Percentiles rank a stretch among this genome's conserved stretches.
Conservation (phyloP, 2,113 vertebrate species). For the Tachysurus fulvidraco region DNA sequence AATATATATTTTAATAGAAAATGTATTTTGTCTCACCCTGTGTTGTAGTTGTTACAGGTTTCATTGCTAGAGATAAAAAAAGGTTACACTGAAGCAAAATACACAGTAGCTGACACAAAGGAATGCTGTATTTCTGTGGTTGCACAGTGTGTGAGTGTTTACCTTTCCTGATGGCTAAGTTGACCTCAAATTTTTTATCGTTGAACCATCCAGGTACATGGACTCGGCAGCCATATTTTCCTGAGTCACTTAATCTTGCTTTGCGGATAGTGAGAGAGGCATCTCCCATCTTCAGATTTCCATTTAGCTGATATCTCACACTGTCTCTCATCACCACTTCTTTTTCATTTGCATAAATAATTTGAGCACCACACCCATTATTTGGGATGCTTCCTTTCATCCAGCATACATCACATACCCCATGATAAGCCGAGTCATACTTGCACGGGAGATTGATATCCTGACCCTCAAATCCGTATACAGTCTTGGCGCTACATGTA, state of each 20-base stretch:
- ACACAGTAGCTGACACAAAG: background rate
- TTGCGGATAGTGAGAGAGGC: slow-evolving; percentile 49
- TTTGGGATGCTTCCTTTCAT: slow-evolving; percentile 38
- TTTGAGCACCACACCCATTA: slow-evolving; percentile 38
- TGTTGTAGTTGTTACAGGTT: background rate
- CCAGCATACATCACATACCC: slow-evolving; percentile 45
- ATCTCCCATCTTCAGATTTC: slow-evolving; percentile 39
- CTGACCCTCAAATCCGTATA: slow-evolving; percentile 40
- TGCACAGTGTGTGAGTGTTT: background rate
- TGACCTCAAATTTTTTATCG: slow-evolving; percentile 35
- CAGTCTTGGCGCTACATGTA: background rate
- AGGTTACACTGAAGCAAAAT: background rate
- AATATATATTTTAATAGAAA: background rate
- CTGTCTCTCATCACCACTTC: background rate
- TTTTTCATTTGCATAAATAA: slow-evolving; percentile 33
- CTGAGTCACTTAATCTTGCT: slow-evolving; percentile 26
- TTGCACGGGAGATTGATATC: slow-evolving; percentile 47
- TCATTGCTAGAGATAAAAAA: background rate
- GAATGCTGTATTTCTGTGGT: background rate
- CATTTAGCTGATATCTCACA: background rate
- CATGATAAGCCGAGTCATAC: slow-evolving; percentile 38
- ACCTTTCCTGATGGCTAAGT: slow-evolving; percentile 43
- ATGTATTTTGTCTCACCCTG: background rate
- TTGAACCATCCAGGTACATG: slow-evolving; percentile 50
- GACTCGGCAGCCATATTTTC: slow-evolving; percentile 54